Conservation (phyloP, 2,113 vertebrate genomes). For the Theropithecus gelada region DNA sequence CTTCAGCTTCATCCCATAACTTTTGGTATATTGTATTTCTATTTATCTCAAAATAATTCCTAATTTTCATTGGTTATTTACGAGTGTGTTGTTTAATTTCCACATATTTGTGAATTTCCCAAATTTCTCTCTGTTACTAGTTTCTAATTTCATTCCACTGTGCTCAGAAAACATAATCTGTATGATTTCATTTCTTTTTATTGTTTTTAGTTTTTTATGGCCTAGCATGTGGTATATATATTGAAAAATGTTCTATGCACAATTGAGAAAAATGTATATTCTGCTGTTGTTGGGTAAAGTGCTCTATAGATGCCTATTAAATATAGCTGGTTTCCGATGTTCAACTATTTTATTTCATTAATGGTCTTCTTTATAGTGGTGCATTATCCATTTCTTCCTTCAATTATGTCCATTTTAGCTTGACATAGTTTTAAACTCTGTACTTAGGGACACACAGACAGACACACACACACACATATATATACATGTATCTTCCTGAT, state of each 20-base stretch:
- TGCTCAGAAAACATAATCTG: not conserved
- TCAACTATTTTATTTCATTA: not conserved
- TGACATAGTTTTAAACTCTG: not conserved
- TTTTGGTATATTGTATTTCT: not conserved
- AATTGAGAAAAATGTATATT: not conserved
- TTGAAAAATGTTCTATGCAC: not conserved
- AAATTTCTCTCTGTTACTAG: not conserved
- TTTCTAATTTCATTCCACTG: not conserved
- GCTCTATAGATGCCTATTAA: not conserved
- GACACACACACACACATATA: too few relatives aligned
- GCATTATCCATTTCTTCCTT: not conserved
- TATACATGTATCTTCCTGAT: not conserved
- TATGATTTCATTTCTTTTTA: not conserved
- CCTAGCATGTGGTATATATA: not conserved
- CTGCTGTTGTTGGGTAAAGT: not conserved
- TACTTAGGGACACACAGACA: not conserved
- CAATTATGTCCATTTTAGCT: not conserved
- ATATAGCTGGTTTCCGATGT: not conserved
- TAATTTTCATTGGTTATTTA: not conserved
- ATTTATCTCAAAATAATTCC: not conserved
- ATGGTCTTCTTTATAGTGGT: not conserved
- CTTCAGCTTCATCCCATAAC: not conserved
- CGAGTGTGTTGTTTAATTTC: not conserved
- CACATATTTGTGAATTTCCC: not conserved
- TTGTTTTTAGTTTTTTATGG: not conserved